Evolutionary conservation across 2,797 vertebrate genomes (phyloP), one percentile per base, ranked within the genome.

Genomic region (Anguilla pacifica): DNA sequence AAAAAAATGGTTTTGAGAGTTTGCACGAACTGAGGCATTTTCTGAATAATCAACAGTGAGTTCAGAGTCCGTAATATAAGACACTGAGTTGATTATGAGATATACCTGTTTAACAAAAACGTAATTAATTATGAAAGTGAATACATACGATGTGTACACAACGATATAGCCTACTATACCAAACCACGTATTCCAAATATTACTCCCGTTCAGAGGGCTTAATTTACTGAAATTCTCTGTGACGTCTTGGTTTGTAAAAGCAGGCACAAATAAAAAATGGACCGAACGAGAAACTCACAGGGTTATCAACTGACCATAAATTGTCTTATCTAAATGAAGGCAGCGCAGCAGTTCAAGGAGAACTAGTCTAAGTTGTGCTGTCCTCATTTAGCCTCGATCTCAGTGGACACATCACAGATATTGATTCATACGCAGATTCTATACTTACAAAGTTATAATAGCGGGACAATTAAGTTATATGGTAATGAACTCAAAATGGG

Each of bases 361-460:
- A 43, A 6, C 6, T 81, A 46, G 22, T 19, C 19, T 6, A 81
- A 46, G 77, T 81, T 81, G 13, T 51, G 43, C n/a, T 82, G 79
- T 82, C 79, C 79, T 82, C 39, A 51, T 22, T 9, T 82, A 82
- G 79, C 79, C 79, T 82, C 59, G 17, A 61, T 25, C 46, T 51
- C 43, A 82, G 6, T 82, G 79, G 43, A 82, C 35, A 79, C 35
- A 79, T 19, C 6, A 28, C 64, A 6, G 0, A 25, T 49, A 13
- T 25, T 49, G 43, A 51, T 79, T 79, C 43, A 79, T 79, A 15
- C 17, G 13, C 10, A 15, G 22, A 51, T 25, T 39, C 72, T 17
- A 43, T 51, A 9, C 46, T 19, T 17, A 79, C 49, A 11, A n/a
- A 49, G 43, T 25, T 19, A n/a, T 7, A 46, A 46, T 9, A 10